Evolutionary conservation across 2,113 vertebrate species (phyloP).

Genomic region (Rhea pennata): DNA sequence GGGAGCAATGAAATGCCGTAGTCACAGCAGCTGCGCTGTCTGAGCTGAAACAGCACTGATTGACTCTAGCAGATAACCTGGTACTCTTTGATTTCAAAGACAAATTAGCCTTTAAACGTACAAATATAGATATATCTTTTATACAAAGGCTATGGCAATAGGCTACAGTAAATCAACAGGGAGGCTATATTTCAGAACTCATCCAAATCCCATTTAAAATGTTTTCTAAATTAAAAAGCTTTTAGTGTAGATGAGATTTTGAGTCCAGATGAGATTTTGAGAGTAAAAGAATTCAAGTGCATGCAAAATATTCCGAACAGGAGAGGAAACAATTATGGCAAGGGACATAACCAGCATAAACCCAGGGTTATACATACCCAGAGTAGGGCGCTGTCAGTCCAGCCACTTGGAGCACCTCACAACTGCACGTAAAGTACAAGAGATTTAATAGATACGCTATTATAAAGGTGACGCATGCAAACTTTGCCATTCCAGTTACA

Average conservation of each 20-base stretch:
- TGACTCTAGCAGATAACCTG: background rate
- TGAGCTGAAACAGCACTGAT: background rate
- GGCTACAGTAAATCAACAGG: background rate
- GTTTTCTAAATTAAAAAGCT: background rate
- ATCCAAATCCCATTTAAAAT: background rate
- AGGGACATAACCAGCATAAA: background rate
- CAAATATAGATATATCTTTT: background rate
- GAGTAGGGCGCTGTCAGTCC: slow-evolving; percentile 85
- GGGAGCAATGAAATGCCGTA: background rate
- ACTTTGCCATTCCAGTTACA: slow-evolving; percentile 81
- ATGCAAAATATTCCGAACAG: fast-evolving
- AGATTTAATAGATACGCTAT: slow-evolving; percentile 75
- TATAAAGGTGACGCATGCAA: slow-evolving; percentile 79
- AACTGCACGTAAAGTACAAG: slow-evolving; percentile 80
- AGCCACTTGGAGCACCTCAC: slow-evolving; percentile 82
- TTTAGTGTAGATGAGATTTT: background rate
- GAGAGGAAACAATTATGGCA: background rate
- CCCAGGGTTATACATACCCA: slow-evolving; percentile 71
- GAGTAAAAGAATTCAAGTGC: background rate
- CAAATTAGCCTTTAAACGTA: background rate
- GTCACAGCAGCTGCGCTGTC: background rate
- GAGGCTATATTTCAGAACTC: background rate
- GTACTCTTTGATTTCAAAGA: background rate
- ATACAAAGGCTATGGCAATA: background rate
- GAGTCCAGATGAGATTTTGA: background rate